Conservation (phyloP, 1,140 invertebrate genomes). For the Phymastichus coffea region DNA sequence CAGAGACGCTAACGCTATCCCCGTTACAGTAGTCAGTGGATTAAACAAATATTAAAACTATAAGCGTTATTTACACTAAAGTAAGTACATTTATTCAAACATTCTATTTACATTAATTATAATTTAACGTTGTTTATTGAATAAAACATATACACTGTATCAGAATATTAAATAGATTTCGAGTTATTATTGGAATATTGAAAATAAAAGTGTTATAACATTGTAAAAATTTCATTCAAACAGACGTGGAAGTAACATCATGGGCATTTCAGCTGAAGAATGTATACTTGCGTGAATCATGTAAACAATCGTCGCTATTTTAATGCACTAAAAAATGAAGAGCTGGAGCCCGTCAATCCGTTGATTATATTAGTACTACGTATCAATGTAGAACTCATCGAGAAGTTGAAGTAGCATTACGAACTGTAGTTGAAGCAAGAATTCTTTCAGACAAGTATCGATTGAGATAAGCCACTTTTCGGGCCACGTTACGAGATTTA, state of each 20-base stretch:
- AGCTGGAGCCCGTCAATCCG: constrained; percentile 86
- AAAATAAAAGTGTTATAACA: too few species aligned
- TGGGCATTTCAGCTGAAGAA: constrained; percentile 99
- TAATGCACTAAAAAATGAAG: constrained; percentile 58
- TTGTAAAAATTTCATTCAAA: not conserved
- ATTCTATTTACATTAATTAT: too few species aligned
- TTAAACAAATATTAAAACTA: constrained; percentile 99
- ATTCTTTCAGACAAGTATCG: constrained; percentile 84
- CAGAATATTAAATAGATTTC: constrained; percentile 28
- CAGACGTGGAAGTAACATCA: constrained; percentile 92
- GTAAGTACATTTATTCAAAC: too few species aligned
- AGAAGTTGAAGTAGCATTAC: constrained; percentile 96
- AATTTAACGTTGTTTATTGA: too few species aligned
- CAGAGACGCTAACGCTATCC: too few species aligned
- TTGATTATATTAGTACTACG: constrained; percentile 83
- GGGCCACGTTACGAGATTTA: constrained; percentile 41
- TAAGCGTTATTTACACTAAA: constrained; percentile 98
- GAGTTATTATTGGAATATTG: constrained; percentile 8
- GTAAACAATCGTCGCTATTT: constrained; percentile 92
- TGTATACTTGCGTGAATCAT: constrained; percentile 89
- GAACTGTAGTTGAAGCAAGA: constrained; percentile 95
- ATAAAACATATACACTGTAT: too few species aligned
- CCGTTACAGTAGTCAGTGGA: too few species aligned
- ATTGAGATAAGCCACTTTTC: constrained; percentile 68
- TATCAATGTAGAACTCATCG: constrained; percentile 76